Evolutionary conservation across 2,113 vertebrate genomes (phyloP), one percentile per base, ranked within the genome.

Genomic region (Datnioides undecimradiatus): DNA sequence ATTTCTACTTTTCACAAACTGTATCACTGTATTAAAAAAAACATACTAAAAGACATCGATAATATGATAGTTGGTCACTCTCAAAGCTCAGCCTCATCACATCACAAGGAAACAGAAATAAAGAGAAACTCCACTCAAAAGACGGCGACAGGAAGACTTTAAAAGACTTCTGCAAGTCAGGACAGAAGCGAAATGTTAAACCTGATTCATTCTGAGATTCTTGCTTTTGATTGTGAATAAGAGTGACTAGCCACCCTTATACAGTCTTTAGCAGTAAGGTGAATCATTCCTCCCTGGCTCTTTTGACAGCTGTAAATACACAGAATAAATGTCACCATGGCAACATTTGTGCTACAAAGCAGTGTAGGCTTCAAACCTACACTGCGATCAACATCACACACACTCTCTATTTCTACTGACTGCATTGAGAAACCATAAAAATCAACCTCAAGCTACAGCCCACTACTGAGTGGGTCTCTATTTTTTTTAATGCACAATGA

Each of bases 271-370:
- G n/a, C 21, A 23, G 13, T 60, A 45, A 52, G 40, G 19, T 52
- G 17, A 63, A 14, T 55, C 27, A 78, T 43, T 49, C 40, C 23
- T 51, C 54, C 23, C 25, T 68, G 6, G 43, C 23, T 38, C 48
- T 31, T 41, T 10, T 29, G 33, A 52, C 12, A 13, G 14, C 14
- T 33, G 16, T 45, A 58, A 46, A 59, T 21, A 25, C 33, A 52
- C 5, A 31, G 25, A 57, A 68, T 55, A 69, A n/a, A 25, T 62
- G 57, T 79, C 16, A 36, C 55, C 34, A 69, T 69, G 41, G 49
- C 14, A 51, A 54, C 46, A n/a, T 45, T 21, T 5, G 54, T 34
- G 54, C 3, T 25, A 48, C 10, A 62, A 58, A 72, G 29, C 12
- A 52, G 2, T 29, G 13, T 41, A n/a, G 5, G 19, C 0, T 60